Conservation (phyloP, 2,113 vertebrate species). For the Amphilophus citrinellus region DNA sequence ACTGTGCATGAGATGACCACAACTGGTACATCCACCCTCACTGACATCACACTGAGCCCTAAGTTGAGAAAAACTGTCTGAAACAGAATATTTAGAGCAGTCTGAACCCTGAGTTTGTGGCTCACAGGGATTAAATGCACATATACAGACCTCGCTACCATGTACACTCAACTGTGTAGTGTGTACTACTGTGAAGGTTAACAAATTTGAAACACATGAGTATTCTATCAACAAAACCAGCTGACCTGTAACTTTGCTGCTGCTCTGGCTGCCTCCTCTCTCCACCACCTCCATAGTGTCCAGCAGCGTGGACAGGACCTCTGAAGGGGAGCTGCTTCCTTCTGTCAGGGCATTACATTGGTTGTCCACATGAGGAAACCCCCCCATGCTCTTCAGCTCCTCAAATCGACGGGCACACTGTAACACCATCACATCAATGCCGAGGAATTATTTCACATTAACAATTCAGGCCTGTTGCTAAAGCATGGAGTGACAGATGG, state of each 20-base stretch:
- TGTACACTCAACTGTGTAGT: not conserved
- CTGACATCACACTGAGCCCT: not conserved
- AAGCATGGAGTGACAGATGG: not conserved
- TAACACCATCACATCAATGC: conserved; percentile 31
- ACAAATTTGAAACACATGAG: not conserved
- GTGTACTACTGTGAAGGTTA: not conserved
- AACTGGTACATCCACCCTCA: not conserved
- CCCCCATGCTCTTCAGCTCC: conserved; percentile 90
- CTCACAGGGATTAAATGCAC: not conserved
- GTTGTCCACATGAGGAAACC: conserved; percentile 88
- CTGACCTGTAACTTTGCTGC: conserved; percentile 85
- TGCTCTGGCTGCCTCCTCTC: conserved; percentile 80
- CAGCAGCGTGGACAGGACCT: conserved; percentile 84
- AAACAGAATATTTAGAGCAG: not conserved
- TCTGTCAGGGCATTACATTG: conserved; percentile 87
- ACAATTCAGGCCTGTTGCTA: not conserved
- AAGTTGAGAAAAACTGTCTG: not conserved
- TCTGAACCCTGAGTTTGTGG: not conserved
- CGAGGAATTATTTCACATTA: not conserved
- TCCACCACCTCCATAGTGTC: conserved; percentile 82
- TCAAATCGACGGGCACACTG: conserved; percentile 96
- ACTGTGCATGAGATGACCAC: not conserved
- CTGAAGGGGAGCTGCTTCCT: conserved; percentile 82
- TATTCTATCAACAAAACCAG: not conserved
- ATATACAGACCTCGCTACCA: not conserved